These are phyloP conservation scores for Lophotis ruficrista DNA, from an alignment of 2,113 vertebrate species.

Conservation along the genomic window DNA sequence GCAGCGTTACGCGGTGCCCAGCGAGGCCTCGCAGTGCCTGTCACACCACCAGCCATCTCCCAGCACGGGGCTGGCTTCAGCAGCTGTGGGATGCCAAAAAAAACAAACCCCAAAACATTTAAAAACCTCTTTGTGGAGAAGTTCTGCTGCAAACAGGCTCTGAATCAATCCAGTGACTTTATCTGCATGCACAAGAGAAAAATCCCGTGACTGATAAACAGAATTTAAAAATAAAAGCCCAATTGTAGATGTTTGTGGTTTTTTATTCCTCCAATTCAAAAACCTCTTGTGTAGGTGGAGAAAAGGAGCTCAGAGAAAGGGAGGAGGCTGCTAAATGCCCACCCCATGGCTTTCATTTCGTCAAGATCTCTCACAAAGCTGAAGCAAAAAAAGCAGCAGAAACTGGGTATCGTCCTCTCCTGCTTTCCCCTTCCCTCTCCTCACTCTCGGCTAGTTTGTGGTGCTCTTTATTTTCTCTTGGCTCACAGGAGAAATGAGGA, in stretches of 20 bases:
- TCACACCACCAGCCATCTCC: neutral
- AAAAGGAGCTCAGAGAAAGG: neutral
- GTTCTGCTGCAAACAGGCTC: neutral
- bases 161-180: neutral
- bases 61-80: neutral
- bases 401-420: neutral
- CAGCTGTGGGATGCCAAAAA: neutral
- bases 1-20: neutral
- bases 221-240: neutral
- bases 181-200: neutral
- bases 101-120: neutral
- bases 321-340: neutral
- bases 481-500: neutral
- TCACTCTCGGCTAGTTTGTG: neutral
- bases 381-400: neutral
- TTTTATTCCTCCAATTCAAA: neutral
- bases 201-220: neutral
- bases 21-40: neutral
- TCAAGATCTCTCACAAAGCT: neutral
- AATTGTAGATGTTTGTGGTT: neutral
- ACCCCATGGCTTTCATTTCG: rapidly evolving
- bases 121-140: neutral
- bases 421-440: neutral
- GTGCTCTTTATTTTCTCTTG: neutral
- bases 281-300: neutral